These are phyloP conservation scores for Steinernema hermaphroditum DNA, from an alignment of 2,888 invertebrate genomes.

Conservation along the genomic window DNA sequence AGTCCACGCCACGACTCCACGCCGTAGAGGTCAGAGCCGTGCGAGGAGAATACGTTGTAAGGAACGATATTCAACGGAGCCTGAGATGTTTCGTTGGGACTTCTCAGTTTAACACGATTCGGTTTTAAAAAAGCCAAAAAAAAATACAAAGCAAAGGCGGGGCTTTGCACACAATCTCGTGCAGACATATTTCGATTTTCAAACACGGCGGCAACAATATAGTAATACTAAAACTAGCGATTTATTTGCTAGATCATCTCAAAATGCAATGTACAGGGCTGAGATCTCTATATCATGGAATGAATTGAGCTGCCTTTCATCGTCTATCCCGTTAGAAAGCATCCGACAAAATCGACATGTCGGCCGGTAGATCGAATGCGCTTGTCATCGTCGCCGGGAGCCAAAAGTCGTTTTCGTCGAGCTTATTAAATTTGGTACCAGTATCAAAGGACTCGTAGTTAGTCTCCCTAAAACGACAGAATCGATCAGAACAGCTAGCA, in stretches of 20 bases:
- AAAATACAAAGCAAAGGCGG: too few relatives aligned
- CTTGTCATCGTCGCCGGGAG: background rate
- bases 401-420: conserved; percentile 9
- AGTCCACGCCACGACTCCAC: conserved; percentile 69
- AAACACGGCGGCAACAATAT: too few relatives aligned
- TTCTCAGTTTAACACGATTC: too few relatives aligned
- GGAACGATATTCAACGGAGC: conserved; percentile 89
- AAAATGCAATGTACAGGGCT: too few relatives aligned
- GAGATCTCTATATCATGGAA: too few relatives aligned
- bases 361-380: background rate
- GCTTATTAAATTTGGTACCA: background rate
- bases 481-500: background rate
- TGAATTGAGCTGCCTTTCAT: too few relatives aligned
- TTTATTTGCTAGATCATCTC: too few relatives aligned
- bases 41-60: conserved; percentile 87
- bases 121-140: too few relatives aligned
- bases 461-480: background rate
- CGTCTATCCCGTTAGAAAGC: background rate
- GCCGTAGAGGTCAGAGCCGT: conserved; percentile 93
- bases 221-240: too few relatives aligned
- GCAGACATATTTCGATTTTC: too few relatives aligned
- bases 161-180: too few relatives aligned
- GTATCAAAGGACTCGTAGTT: background rate
- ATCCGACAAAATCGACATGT: background rate
- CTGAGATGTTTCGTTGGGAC: too few relatives aligned